A percentile compares a stretch with the other conserved stretches of the same genome.
Evolutionary conservation across 2,888 invertebrate genomes (phyloP).

Genomic region (Mechanitis mazaeus): DNA sequence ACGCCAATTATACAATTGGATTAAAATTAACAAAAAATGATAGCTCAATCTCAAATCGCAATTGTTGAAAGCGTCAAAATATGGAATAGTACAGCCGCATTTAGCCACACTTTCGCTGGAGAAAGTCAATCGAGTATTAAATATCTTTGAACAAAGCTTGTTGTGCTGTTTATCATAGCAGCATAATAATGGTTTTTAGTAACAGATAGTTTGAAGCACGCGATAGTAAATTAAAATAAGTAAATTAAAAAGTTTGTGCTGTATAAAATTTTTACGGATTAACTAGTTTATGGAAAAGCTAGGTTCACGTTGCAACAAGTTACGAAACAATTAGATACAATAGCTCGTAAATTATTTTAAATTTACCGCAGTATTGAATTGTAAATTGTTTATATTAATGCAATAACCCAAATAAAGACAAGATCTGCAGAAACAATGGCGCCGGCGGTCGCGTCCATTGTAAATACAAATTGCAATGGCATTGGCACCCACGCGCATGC

Average conservation of each 20-base stretch:
- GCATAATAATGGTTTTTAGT: slow-evolving; percentile 11
- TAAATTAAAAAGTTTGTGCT: not conserved
- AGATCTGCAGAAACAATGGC: slow-evolving; percentile 27
- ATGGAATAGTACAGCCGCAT: slow-evolving; percentile 51
- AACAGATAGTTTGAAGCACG: slow-evolving; percentile 5
- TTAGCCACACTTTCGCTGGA: slow-evolving; percentile 71
- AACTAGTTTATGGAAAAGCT: too few species aligned
- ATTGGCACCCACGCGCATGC: slow-evolving; percentile 39
- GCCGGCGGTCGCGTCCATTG: slow-evolving; percentile 26
- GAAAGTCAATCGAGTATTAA: slow-evolving; percentile 71
- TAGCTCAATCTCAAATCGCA: slow-evolving; percentile 44
- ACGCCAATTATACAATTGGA: slow-evolving; percentile 3
- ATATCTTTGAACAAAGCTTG: slow-evolving; percentile 51
- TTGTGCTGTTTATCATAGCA: slow-evolving; percentile 19
- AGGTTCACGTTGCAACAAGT: too few species aligned
- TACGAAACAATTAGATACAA: too few species aligned
- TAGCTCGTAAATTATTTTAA: too few species aligned
- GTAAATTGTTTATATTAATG: slow-evolving; percentile 5
- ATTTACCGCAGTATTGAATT: too few species aligned
- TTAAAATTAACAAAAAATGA: slow-evolving; percentile 12
- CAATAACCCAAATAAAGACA: slow-evolving; percentile 29
- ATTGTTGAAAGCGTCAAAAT: slow-evolving; percentile 63
- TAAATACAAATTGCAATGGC: slow-evolving; percentile 32
- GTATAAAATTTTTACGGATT: too few species aligned
- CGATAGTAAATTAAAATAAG: slow-evolving; percentile 10